Base-by-base conservation (phyloP, 2,797 vertebrate species). In the Notoglanidium macrostoma region DNA sequence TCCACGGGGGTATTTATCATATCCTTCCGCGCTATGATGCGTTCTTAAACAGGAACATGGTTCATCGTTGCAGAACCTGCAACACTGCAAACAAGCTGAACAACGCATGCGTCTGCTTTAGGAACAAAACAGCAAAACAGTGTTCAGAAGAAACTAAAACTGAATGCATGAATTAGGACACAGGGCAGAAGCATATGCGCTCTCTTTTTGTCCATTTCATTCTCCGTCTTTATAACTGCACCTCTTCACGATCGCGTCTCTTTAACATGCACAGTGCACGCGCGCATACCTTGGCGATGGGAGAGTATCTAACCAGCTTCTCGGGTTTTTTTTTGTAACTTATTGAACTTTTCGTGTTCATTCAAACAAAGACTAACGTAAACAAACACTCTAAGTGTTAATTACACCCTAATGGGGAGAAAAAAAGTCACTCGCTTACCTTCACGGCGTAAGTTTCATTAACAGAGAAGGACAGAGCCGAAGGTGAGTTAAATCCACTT, bases 391-490 rank as follows among this genome's bases (percentile, higher is more conserved):
- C 29, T 8, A 3, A 15, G 12, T 4, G 21, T 29, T 49, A 8
- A 23, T 59, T 2, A 26, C 54, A 59, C 54, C 46, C 11, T 15
- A 5, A 55, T 6, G 9, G 12, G 54, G 9, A 8, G 6, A 2
- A 21, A 15, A 5, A 44, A n/a, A n/a, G 12, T 74, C 49, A 19
- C 8, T 83, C 44, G 29, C 78, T 65, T 87, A 92, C 91, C 91
- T 92, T 92, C 73, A 92, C 85, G 70, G 87, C 55, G 63, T 72
- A 85, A 88, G 88, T 88, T 88, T 91, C 84, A 87, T 88, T 51
- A 85, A 87, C 86, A 68, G 77, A 84, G 51, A 44, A 73, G 84
- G 76, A 55, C 26, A 35, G 61, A 79, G 57, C 35, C 76, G 57
- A 32, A 65, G 70, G 61, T 26, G 51, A 59, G 70, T 88, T 84